Evolutionary conservation across 2,888 invertebrate species (phyloP), one percentile per base, ranked within the genome.

Genomic region (Philopedon plagiatum): DNA sequence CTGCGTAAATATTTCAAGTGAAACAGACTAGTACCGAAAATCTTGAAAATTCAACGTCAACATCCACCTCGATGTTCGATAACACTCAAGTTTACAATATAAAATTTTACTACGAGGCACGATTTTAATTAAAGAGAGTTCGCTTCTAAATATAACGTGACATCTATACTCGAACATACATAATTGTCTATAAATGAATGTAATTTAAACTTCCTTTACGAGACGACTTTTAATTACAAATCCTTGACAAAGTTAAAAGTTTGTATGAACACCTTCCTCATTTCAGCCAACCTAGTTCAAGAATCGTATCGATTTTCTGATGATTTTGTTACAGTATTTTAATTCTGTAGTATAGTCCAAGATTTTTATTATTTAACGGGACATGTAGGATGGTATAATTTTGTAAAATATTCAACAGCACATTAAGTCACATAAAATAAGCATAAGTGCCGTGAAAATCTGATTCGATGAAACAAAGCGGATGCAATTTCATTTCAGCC

Each of bases 181-280:
- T 54, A 54, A 13, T 54, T 54, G 51, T 54, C 51, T 29, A 29
- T 29, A 54, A 54, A 29, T 9, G 51, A 54, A 54, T 54, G 51
- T 32, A 54, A 54, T 54, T 54, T 29, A 29, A 54, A 54, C 11
- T 54, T 54, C 29, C 51, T 29, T 15, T 54, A 54, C 1, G 3
- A 18, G 57, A 41, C 56, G 26, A 62, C 69, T 69, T 69, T 69
- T 69, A 69, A 69, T 69, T 69, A 62, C 57, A 23, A 41, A 56
- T 46, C 46, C 54, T 34, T 19, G 29, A 26, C 29, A 54, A 44
- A 63, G 51, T 57, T 62, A 57, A 46, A 61, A 69, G 62, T 69
- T 63, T 69, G 56, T 44, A 21, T 34, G 54, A 69, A 69, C 56
- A 54, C 37, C 51, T 61, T 54, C 61, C 49, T 68, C 61, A 68